A percentile compares a stretch with the other conserved stretches of the same genome.
Evolutionary conservation across 2,888 invertebrate species (phyloP).

Genomic region (Thalpophila matura): DNA sequence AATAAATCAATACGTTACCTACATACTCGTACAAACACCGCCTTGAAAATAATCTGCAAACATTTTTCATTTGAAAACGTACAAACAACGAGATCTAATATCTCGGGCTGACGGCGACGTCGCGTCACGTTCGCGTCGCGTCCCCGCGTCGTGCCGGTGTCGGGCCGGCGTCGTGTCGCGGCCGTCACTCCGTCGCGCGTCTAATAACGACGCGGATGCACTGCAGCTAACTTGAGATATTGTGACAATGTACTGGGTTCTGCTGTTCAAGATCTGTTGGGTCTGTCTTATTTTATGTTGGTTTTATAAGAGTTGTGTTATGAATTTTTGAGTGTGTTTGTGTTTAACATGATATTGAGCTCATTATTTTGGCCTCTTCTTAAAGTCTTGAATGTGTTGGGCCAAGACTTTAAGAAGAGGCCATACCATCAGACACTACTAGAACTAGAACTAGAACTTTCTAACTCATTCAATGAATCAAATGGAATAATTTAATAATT

Average conservation of each 20-base stretch:
- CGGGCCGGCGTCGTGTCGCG: conserved; percentile 35
- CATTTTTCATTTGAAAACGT: conserved; percentile 64
- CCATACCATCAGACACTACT: too few species aligned
- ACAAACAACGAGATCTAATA: conserved; percentile 63
- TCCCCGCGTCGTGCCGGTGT: conserved; percentile 36
- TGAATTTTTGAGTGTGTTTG: conserved; percentile 1
- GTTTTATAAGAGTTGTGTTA: conserved; percentile 14
- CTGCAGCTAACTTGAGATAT: conserved; percentile 52
- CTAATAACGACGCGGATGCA: conserved; percentile 64
- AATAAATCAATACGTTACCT: too few species aligned
- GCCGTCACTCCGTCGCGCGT: conserved; percentile 57
- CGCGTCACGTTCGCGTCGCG: conserved; percentile 54
- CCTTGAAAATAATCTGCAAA: conserved; percentile 57
- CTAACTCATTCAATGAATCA: too few species aligned
- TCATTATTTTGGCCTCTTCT: neutral
- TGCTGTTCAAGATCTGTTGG: conserved; percentile 42
- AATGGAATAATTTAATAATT: too few species aligned
- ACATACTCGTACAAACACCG: conserved; percentile 20
- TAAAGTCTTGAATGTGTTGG: too few species aligned
- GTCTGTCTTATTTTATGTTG: conserved; percentile 26
- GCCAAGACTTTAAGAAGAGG: too few species aligned
- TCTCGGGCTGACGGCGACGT: conserved; percentile 55
- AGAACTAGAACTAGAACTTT: too few species aligned
- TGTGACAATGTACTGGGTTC: conserved; percentile 53
- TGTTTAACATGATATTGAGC: neutral